These are phyloP conservation scores for Hypsopygia costalis DNA, from an alignment of 2,888 invertebrate genomes.

Conservation along the genomic window DNA sequence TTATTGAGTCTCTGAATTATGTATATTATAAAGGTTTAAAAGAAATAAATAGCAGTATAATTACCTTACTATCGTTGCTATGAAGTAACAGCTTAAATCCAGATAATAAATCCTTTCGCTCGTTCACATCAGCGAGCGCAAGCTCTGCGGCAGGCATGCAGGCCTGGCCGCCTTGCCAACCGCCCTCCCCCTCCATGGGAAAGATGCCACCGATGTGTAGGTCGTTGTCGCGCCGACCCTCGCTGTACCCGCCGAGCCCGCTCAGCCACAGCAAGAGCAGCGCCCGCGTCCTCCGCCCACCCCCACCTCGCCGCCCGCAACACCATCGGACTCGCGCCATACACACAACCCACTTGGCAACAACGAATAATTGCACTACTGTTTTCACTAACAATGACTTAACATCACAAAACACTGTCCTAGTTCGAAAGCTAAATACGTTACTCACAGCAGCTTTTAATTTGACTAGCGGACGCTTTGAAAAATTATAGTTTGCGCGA, in stretches of 20 bases:
- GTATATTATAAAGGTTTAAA: constrained; percentile 11
- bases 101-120: constrained; percentile 91
- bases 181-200: constrained; percentile 97
- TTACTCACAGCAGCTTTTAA: constrained; percentile 62
- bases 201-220: constrained; percentile 98
- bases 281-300: constrained; percentile 32
- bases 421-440: constrained; percentile 67
- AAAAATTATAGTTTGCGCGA: constrained; percentile 65
- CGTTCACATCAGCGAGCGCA: constrained; percentile 98
- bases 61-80: constrained; percentile 98
- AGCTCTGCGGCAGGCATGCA: constrained; percentile 98
- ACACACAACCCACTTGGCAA: constrained; percentile 64
- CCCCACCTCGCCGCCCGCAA: constrained; percentile 23
- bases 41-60: constrained; percentile 18
- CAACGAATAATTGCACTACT: constrained; percentile 75
- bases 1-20: constrained; percentile 16
- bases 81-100: constrained; percentile 95
- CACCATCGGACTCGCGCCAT: constrained; percentile 35
- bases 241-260: constrained; percentile 51
- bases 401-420: constrained; percentile 61
- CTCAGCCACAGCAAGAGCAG: constrained; percentile 56
- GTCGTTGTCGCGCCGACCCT: constrained; percentile 83
- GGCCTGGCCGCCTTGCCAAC: constrained; percentile 99
- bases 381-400: constrained; percentile 68
- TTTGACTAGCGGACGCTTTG: constrained; percentile 77